Percentiles rank a stretch among this genome's conserved stretches.
Conservation (phyloP, 2,797 vertebrate species). For the Lacerta bilineata region DNA sequence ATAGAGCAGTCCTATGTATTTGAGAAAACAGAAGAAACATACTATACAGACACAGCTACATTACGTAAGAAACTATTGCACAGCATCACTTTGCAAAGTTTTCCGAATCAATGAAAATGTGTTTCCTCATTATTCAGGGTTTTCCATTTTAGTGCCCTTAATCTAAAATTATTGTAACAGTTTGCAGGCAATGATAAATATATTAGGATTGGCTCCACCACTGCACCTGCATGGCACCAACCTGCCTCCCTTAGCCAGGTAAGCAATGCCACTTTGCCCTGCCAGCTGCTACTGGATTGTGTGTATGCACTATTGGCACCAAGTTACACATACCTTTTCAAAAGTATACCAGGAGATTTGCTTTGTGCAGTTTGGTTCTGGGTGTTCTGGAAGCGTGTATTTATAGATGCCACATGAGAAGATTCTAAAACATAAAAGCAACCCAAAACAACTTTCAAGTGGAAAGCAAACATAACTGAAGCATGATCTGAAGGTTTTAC, state of each 20-base stretch:
- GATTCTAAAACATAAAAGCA: slow-evolving; percentile 63
- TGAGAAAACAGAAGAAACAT: no score
- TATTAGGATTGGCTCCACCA: no score
- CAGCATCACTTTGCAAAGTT: neutral
- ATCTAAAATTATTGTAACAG: neutral
- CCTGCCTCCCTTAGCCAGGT: no score
- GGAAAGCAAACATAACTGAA: slow-evolving; percentile 28
- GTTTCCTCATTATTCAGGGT: neutral
- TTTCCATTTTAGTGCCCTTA: neutral
- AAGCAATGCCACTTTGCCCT: no score
- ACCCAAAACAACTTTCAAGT: slow-evolving; percentile 7
- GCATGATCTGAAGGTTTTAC: slow-evolving; percentile 11
- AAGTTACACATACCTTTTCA: slow-evolving; percentile 59
- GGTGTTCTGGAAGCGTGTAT: slow-evolving; percentile 56
- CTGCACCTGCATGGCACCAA: no score
- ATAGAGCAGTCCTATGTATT: no score
- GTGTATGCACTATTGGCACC: neutral
- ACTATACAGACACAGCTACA: neutral
- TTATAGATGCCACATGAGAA: slow-evolving; percentile 65
- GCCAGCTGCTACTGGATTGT: neutral
- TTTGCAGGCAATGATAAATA: no score
- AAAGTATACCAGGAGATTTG: slow-evolving; percentile 59
- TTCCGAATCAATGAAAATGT: neutral
- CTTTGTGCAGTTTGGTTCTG: slow-evolving; percentile 57
- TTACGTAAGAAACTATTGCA: no score